A percentile compares a stretch with the other conserved stretches of the same genome.
Conservation (phyloP, 2,888 invertebrate genomes). For the Drosophila anomalata region DNA sequence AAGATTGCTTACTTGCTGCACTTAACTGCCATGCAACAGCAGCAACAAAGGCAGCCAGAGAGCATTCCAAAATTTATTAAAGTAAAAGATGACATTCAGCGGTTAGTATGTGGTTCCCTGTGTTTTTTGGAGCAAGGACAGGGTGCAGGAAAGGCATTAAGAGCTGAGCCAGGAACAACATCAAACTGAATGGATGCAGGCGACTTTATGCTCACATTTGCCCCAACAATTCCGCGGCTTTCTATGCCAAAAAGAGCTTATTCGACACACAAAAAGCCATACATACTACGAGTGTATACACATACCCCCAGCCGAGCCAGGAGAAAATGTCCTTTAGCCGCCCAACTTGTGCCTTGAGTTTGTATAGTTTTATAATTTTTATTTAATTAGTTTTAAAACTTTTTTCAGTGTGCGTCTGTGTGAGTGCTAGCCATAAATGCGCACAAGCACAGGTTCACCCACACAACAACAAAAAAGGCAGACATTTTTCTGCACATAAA, state of each 20-base stretch:
- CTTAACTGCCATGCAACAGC: slow-evolving; percentile 25
- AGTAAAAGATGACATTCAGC: slow-evolving; percentile 59
- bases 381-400: slow-evolving; percentile 80
- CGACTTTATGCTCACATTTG: slow-evolving; percentile 68
- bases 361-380: slow-evolving; percentile 79
- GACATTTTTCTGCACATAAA: neutral
- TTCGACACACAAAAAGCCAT: slow-evolving; percentile 24
- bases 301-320: slow-evolving; percentile 15
- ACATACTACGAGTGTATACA: slow-evolving; percentile 11
- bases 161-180: slow-evolving; percentile 50
- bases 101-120: slow-evolving; percentile 33
- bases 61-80: slow-evolving; percentile 57
- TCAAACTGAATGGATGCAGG: slow-evolving; percentile 62
- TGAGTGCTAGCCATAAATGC: slow-evolving; percentile 44
- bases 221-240: slow-evolving; percentile 64
- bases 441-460: slow-evolving; percentile 28
- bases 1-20: slow-evolving; percentile 64
- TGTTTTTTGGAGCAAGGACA: neutral
- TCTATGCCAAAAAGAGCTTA: slow-evolving; percentile 47
- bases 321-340: slow-evolving; percentile 61
- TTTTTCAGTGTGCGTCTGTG: slow-evolving; percentile 58
- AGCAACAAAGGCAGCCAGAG: slow-evolving; percentile 20
- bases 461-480: slow-evolving; percentile 6
- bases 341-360: slow-evolving; percentile 71
- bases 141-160: slow-evolving; percentile 42